These are phyloP conservation scores for Aporophyla lueneburgensis DNA, from an alignment of 2,888 invertebrate species.

Conservation along the genomic window DNA sequence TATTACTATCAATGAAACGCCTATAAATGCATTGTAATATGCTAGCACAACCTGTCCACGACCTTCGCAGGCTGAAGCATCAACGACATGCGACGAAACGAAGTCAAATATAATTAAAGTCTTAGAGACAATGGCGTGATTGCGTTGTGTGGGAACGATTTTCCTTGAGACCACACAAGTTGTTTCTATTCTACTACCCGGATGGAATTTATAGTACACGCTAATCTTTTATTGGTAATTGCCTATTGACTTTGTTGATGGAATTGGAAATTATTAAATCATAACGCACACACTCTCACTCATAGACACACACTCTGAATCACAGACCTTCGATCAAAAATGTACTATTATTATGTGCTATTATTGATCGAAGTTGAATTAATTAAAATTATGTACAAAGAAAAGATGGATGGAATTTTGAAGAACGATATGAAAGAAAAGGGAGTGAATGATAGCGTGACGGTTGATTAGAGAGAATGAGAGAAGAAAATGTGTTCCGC, in stretches of 20 bases:
- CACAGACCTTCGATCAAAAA: too few species aligned
- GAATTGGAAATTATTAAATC: background rate
- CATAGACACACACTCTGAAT: background rate
- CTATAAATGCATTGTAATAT: constrained; percentile 13
- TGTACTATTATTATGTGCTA: too few species aligned
- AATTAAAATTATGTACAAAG: background rate
- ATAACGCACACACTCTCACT: background rate
- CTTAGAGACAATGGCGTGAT: constrained; percentile 58
- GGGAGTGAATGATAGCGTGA: too few species aligned
- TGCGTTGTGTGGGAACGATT: constrained; percentile 60
- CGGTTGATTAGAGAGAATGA: too few species aligned
- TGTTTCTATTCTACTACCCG: constrained; percentile 44
- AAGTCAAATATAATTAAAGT: constrained; percentile 53
- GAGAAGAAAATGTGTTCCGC: too few species aligned
- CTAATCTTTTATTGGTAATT: background rate
- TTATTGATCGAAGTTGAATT: too few species aligned
- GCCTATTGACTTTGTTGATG: background rate
- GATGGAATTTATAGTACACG: constrained; percentile 42
- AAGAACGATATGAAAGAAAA: too few species aligned
- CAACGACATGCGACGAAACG: constrained; percentile 38
- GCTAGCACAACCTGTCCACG: background rate
- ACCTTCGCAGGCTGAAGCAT: constrained; percentile 43
- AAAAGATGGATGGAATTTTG: background rate
- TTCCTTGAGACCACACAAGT: constrained; percentile 53
- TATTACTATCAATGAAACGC: background rate